These are phyloP conservation scores for Invenusta paracnida DNA, from an alignment of 2,888 invertebrate genomes.

Conservation along the genomic window DNA sequence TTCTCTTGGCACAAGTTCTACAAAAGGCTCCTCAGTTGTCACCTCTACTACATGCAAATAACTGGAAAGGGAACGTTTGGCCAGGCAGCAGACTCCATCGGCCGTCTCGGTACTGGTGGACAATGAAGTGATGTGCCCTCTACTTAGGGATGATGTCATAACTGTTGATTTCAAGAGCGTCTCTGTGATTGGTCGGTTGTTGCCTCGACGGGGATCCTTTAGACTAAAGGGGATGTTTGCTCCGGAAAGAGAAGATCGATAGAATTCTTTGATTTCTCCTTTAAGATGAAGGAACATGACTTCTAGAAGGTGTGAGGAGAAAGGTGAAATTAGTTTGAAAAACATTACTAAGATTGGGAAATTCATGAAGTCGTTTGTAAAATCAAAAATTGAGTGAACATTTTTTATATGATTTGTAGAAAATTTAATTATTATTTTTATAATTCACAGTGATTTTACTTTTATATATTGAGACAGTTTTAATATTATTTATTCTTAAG, in stretches of 20 bases:
- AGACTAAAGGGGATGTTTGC: conserved; percentile 53
- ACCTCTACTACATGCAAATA: background rate
- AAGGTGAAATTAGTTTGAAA: too few species aligned
- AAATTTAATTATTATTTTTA: too few species aligned
- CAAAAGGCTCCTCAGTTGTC: background rate
- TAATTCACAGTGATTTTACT: too few species aligned
- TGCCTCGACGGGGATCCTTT: conserved; percentile 50
- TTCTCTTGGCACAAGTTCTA: background rate
- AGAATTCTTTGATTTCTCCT: conserved; percentile 51
- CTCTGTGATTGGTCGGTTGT: background rate
- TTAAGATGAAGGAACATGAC: background rate
- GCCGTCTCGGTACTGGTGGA: background rate
- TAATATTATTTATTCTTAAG: too few species aligned
- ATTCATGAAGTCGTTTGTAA: too few species aligned
- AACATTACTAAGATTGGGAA: too few species aligned
- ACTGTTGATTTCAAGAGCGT: background rate
- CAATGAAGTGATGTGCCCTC: background rate
- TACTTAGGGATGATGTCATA: background rate
- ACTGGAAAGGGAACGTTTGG: background rate
- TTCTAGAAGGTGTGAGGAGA: too few species aligned
- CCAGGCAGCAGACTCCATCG: background rate
- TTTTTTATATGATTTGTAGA: too few species aligned
- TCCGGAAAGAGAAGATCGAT: conserved; percentile 51
- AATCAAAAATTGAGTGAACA: too few species aligned
- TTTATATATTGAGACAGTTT: too few species aligned